Evolutionary conservation across 2,888 invertebrate genomes (phyloP), one percentile per base, ranked within the genome.

Genomic region (Andricus quercusramuli): DNA sequence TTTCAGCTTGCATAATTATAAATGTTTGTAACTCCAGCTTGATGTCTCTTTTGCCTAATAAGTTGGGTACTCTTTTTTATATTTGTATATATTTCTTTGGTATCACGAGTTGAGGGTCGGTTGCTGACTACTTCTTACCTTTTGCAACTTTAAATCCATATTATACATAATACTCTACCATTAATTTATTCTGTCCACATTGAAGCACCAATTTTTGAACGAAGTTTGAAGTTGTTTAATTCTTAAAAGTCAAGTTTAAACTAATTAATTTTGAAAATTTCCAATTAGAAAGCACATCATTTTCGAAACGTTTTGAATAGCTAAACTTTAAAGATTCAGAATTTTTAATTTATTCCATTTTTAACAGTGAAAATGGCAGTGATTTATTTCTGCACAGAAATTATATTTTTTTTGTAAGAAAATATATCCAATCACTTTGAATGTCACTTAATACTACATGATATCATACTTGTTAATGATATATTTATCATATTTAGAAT

Each of bases 1-100:
- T 77, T 56, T 62, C 44, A 25, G 77, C 15, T 64, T 29, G 62
- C 22, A 37, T 37, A 64, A 65, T 77, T 77, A 65, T 77, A 77
- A 64, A 65, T 44, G 41, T 77, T 74, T 56, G n/a, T 11, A 32
- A 56, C 32, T 74, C 6, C 37, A 32, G 29, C 51, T 74, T 74
- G 9, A 32, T 9, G 20, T 32, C 29, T 70, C 20, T 11, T 17
- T 25, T 9, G 29, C 6, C 47, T 51, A 20, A 41, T 51, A 25
- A 25, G 17, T 15, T 29, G 6, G 25, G 25, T 51, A 20, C 29
- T 20, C 15, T 6, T 68, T 20, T 67, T 56, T 25, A 29, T 15
- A 62, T 25, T 15, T 62, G 13, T 25, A 56, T 56, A 56, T 22
- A n/a, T 56, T n/a, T 56, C 20, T 8, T n/a, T 56, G 56, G 11